Evolutionary conservation across 2,113 vertebrate species (phyloP), one percentile per base, ranked within the genome.

Genomic region (Oryzias celebensis): DNA sequence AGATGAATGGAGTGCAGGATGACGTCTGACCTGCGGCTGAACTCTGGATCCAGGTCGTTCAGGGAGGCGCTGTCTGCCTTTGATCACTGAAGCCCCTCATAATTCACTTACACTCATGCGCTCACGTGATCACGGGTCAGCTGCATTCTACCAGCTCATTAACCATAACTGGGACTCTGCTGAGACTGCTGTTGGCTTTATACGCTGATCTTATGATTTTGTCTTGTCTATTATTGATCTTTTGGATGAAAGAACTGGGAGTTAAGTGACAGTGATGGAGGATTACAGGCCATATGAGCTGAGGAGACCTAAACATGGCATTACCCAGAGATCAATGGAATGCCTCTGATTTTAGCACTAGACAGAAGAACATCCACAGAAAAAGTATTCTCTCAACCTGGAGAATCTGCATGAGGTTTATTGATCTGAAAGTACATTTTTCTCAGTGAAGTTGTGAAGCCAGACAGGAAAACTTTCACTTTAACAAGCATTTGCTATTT

Each of bases 21-120:
- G 45, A 67, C 65, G 52, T 26, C 43, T 59, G 76, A 71, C 82
- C 80, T 72, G 62, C 75, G 78, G 77, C 64, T 89, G 82, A 89
- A 89, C 87, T 52, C 77, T 36, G 52, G 50, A 68, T 66, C 60
- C 64, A 68, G 84, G 80, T 84, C 77, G 59, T 0, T 5, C 67
- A 78, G 67, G 51, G 53, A 59, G 44, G 44, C 54, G 14, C 22
- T 15, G 63, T 10, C 53, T 58, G 56, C 4, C 81, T 87, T 88
- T 88, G 82, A 88, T 89, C 79, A 71, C n/a, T 44, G 5, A 51
- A 58, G 66, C 79, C 17, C 58, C 56, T 78, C 68, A 52, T 71
- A 62, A 66, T 62, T 77, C 68, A 71, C 43, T 52, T 52, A 48
- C 18, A 62, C 55, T 75, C 31, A 66, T 65, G 66, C 71, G 68